Evolutionary conservation across 2,113 vertebrate genomes (phyloP).

Genomic region (Mohoua ochrocephala): DNA sequence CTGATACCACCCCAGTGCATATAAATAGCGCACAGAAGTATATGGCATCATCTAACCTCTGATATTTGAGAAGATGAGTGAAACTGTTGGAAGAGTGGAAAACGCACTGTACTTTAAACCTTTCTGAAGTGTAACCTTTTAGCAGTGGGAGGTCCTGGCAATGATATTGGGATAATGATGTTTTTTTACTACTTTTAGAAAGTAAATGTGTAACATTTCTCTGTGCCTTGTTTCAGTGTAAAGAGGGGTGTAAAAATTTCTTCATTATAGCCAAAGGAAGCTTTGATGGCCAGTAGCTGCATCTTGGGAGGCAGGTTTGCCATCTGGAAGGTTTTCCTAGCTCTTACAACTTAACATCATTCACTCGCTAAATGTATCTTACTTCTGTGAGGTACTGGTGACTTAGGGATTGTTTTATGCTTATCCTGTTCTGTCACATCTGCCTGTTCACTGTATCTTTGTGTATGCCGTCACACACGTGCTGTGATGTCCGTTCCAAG

Average conservation of each 20-base stretch:
- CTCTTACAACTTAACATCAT: neutral
- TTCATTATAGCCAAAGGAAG: neutral
- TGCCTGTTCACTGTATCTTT: neutral
- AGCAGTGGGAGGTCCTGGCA: neutral
- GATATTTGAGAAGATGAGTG: neutral
- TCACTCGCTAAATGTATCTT: neutral
- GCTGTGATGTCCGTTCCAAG: neutral
- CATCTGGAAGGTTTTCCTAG: neutral
- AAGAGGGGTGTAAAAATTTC: neutral
- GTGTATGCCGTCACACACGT: fast-evolving
- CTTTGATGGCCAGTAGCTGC: neutral
- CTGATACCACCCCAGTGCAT: neutral
- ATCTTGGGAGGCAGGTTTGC: neutral
- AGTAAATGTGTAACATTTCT: neutral
- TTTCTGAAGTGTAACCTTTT: neutral
- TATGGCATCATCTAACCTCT: neutral
- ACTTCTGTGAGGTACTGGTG: neutral
- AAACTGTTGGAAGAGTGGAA: neutral
- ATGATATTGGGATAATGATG: neutral
- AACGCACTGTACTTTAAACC: neutral
- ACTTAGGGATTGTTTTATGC: neutral
- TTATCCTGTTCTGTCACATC: neutral
- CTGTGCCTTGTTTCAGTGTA: neutral
- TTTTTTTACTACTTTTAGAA: neutral
- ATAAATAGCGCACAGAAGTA: neutral